Conservation (phyloP, 2,888 invertebrate species). For the Uloborus plumipes region DNA sequence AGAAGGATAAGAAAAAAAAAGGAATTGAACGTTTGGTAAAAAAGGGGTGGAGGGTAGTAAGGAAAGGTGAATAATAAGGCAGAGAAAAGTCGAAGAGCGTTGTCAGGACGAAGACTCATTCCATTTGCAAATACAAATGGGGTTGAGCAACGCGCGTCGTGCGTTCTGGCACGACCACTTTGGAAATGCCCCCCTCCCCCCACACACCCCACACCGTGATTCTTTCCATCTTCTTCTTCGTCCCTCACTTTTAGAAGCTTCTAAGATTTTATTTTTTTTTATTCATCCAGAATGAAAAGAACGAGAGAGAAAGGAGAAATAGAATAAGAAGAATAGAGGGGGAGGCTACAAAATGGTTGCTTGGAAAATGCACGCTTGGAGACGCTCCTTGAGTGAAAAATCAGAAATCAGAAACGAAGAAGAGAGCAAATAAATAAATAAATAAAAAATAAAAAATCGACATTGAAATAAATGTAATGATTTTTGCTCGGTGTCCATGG, state of each 20-base stretch:
- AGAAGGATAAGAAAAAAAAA: conserved; percentile 14
- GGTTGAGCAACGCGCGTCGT: conserved; percentile 21
- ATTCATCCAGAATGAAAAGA: conserved; percentile 41
- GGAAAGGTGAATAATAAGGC: conserved; percentile 61
- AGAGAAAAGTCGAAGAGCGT: conserved; percentile 60
- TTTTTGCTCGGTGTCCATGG: conserved; percentile 55
- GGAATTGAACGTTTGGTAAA: neutral
- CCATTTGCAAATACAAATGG: conserved; percentile 63
- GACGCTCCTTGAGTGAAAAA: conserved; percentile 50
- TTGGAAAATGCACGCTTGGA: conserved; percentile 39
- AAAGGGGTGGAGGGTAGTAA: conserved; percentile 10
- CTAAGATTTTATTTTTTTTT: conserved; percentile 33
- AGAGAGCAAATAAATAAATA: conserved; percentile 3
- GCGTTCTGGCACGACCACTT: conserved; percentile 37
- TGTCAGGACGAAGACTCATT: conserved; percentile 57
- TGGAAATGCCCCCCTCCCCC: conserved; percentile 17
- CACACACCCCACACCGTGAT: neutral
- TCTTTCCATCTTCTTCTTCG: conserved; percentile 2
- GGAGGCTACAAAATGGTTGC: conserved; percentile 54
- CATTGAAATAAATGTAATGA: conserved; percentile 62
- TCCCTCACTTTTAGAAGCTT: conserved; percentile 11
- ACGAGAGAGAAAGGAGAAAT: conserved; percentile 9
- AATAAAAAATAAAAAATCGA: conserved; percentile 10
- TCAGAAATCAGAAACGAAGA: conserved; percentile 24
- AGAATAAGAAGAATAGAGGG: neutral